These are phyloP conservation scores for Arremon aurantiirostris DNA, from an alignment of 2,797 vertebrate species.

Conservation along the genomic window DNA sequence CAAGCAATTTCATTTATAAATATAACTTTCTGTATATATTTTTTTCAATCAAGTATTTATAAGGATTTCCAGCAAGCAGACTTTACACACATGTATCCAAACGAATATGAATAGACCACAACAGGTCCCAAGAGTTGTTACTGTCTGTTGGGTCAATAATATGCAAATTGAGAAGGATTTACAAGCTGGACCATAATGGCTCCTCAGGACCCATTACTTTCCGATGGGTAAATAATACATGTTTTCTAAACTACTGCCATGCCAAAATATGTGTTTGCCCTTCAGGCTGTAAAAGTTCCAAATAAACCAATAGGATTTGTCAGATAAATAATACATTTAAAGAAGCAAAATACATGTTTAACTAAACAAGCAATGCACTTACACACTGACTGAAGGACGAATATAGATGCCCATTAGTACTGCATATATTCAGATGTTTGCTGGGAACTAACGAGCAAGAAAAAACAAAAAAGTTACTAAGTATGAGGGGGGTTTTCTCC, in stretches of 20 bases:
- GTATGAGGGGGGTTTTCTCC: not conserved
- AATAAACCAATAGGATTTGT: slow-evolving; percentile 43
- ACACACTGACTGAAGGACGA: not conserved
- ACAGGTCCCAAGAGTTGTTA: slow-evolving; percentile 45
- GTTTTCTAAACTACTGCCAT: slow-evolving; percentile 62
- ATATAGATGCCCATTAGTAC: not conserved
- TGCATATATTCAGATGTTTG: not conserved
- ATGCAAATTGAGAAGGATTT: slow-evolving; percentile 65
- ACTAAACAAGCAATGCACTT: slow-evolving; percentile 6
- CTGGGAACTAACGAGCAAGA: not conserved
- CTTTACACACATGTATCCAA: slow-evolving; percentile 3
- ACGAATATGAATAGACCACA: slow-evolving; percentile 62
- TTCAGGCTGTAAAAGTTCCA: slow-evolving; percentile 38
- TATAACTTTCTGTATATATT: not conserved
- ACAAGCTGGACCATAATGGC: slow-evolving; percentile 54
- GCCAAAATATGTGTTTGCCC: slow-evolving; percentile 56
- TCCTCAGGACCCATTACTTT: slow-evolving; percentile 72
- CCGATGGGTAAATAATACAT: slow-evolving; percentile 64
- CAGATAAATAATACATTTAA: slow-evolving; percentile 43
- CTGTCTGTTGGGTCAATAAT: slow-evolving; percentile 58
- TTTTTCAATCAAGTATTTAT: slow-evolving; percentile 61
- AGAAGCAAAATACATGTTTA: slow-evolving; percentile 21
- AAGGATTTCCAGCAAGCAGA: slow-evolving; percentile 40
- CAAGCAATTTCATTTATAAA: slow-evolving; percentile 48
- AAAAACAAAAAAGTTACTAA: not conserved